Evolutionary conservation across 2,888 invertebrate species (phyloP).

Genomic region (Stenichneumon culpator): DNA sequence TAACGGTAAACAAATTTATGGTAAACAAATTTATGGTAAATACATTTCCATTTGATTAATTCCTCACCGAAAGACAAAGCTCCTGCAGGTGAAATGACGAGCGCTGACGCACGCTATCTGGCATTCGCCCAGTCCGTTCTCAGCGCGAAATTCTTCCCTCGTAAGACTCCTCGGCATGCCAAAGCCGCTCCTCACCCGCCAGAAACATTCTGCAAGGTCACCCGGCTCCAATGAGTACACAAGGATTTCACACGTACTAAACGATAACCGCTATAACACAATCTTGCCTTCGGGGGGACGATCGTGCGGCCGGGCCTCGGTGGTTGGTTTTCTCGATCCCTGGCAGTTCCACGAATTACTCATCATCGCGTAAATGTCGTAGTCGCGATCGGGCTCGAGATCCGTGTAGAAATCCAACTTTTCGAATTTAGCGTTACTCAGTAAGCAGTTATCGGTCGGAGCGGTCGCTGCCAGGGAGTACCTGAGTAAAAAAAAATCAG

Average conservation of each 20-base stretch:
- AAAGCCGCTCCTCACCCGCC: conserved; percentile 92
- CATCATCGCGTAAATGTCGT: conserved; percentile 92
- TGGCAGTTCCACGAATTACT: conserved; percentile 87
- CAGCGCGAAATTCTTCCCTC: conserved; percentile 88
- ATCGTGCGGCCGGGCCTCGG: conserved; percentile 13
- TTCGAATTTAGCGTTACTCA: conserved; percentile 90
- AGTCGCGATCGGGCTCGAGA: conserved; percentile 90
- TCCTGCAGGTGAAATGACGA: conserved; percentile 91
- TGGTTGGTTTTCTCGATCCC: conserved; percentile 67
- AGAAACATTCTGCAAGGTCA: conserved; percentile 90
- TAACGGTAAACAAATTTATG: background rate
- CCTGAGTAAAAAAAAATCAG: conserved; percentile 72
- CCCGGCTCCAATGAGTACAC: background rate
- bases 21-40: background rate
- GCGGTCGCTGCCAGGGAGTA: conserved; percentile 86
- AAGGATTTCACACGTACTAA: background rate
- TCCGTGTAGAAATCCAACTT: conserved; percentile 91
- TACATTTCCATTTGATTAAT: conserved; percentile 27
- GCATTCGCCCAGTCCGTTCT: conserved; percentile 91
- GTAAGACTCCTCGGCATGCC: conserved; percentile 89
- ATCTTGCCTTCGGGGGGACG: conserved; percentile 74
- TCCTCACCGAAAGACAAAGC: conserved; percentile 91
- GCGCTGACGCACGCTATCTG: conserved; percentile 92
- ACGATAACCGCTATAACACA: background rate
- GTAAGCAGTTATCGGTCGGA: conserved; percentile 91